Percentiles rank a stretch among this genome's conserved stretches.
phyloP scores from a whole-genome alignment of 1,140 invertebrate species.

The Nasonia longicornis region DNA sequence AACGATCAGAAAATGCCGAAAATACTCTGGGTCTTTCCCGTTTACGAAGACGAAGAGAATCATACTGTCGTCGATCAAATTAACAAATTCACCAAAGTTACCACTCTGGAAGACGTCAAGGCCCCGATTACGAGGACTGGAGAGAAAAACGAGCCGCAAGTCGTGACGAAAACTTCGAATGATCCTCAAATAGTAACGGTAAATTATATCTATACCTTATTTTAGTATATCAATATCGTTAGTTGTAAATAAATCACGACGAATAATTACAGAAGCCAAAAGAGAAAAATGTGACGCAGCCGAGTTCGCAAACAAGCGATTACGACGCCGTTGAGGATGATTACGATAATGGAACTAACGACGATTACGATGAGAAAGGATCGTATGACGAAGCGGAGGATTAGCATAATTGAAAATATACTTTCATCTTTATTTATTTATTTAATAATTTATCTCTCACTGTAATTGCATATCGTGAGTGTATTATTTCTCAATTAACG shows the following conservation, averaged over 20 bases:
- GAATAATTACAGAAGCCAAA: neutral
- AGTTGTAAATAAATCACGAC: neutral
- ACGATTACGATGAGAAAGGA: neutral
- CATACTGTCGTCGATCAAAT: neutral
- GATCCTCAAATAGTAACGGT: neutral
- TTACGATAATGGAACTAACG: neutral
- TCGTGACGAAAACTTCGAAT: neutral
- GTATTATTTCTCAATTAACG: neutral
- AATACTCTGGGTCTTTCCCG: conserved; percentile 43
- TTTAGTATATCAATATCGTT: neutral
- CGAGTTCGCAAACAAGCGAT: neutral
- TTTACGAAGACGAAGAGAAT: conserved; percentile 31
- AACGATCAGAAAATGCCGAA: conserved; percentile 28
- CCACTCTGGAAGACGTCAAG: neutral
- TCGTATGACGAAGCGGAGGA: neutral
- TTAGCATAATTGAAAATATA: neutral
- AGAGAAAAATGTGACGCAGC: neutral
- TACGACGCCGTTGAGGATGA: conserved; percentile 15
- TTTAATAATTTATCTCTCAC: neutral
- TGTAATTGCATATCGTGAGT: too few relatives aligned
- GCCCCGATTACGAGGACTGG: neutral
- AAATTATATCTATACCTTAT: too few relatives aligned
- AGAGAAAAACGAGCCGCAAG: neutral
- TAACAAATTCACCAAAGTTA: neutral
- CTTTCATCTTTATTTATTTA: neutral